Conservation (phyloP, 1,140 invertebrate species). For the Apis mellifera region DNA sequence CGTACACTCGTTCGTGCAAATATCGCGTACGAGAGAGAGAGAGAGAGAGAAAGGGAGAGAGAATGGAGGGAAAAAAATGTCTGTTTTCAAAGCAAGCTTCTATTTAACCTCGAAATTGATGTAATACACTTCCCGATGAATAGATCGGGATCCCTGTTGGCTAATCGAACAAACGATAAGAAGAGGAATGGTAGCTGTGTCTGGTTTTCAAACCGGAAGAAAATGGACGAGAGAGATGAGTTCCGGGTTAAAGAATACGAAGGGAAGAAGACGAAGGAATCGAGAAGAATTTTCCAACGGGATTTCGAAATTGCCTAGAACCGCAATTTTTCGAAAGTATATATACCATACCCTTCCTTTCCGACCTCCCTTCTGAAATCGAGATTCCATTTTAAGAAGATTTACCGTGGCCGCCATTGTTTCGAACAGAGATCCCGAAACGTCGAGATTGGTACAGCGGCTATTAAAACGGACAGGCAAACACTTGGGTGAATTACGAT, state of each 20-base stretch:
- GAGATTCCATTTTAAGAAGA: background rate
- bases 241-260: slow-evolving; percentile 19
- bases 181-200: background rate
- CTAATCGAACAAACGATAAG: slow-evolving; percentile 15
- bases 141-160: background rate
- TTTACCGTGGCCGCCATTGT: background rate
- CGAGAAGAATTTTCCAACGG: background rate
- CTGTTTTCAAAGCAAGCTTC: slow-evolving; percentile 2
- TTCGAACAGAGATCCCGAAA: no score
- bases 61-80: background rate
- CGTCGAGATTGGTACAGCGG: background rate
- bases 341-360: background rate
- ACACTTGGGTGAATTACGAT: slow-evolving; percentile 32
- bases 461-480: slow-evolving; percentile 32
- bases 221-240: slow-evolving; percentile 13
- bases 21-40: background rate
- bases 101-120: background rate
- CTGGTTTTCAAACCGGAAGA: slow-evolving; percentile 26
- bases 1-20: background rate
- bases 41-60: no score
- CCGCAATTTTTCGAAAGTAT: background rate
- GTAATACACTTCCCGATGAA: background rate
- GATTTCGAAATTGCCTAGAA: background rate
- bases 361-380: background rate
- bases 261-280: background rate